These are phyloP conservation scores for Heliconius aoede DNA, from an alignment of 2,888 invertebrate genomes.

Conservation along the genomic window DNA sequence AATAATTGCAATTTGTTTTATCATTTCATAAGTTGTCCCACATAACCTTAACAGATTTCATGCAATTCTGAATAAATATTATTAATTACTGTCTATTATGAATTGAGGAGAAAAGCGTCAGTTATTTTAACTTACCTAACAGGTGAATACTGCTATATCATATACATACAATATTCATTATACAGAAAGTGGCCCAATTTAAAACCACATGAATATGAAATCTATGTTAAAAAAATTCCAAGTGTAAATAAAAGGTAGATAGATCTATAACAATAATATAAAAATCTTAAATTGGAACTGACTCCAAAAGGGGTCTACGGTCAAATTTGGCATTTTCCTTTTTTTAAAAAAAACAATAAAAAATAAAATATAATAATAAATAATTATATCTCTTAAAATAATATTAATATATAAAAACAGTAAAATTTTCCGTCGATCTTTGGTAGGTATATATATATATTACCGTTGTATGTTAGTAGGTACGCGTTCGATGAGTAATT, in stretches of 20 bases:
- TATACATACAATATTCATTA: not conserved
- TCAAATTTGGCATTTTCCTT: not conserved
- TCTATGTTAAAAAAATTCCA: not conserved
- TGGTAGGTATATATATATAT: not conserved
- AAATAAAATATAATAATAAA: not conserved
- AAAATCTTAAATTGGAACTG: not conserved
- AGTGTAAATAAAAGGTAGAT: not conserved
- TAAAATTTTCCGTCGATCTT: not conserved
- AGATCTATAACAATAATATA: not conserved
- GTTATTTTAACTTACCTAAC: not conserved
- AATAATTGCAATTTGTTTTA: not conserved
- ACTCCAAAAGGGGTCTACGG: not conserved
- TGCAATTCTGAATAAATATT: not conserved
- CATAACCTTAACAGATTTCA: not conserved
- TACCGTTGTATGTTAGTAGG: not conserved
- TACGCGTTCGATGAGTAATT: slow-evolving; percentile 14
- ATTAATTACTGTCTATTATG: slow-evolving; percentile 17
- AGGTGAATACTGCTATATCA: slow-evolving; percentile 11
- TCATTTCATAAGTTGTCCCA: not conserved
- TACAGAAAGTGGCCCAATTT: not conserved
- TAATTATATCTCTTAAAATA: not conserved
- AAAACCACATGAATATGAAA: not conserved
- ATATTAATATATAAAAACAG: not conserved
- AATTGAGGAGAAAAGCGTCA: slow-evolving; percentile 16
- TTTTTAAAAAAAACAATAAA: not conserved